These are phyloP conservation scores for Trinorchestia longiramus DNA, from an alignment of 1,140 invertebrate genomes.

Conservation along the genomic window DNA sequence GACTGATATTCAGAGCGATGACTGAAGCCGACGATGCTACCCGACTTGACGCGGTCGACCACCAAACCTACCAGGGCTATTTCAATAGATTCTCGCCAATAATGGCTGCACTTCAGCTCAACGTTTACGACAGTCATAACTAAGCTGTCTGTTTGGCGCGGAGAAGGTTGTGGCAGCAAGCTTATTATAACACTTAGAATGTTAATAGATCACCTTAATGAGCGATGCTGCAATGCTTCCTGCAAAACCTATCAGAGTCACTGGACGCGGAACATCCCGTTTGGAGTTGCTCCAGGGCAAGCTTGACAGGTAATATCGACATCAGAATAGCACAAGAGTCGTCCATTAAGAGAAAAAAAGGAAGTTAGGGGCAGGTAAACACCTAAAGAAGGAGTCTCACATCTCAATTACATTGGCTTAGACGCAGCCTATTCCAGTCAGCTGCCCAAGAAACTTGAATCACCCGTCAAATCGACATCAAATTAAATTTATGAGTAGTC, in stretches of 20 bases:
- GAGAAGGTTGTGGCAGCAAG: constrained; percentile 45
- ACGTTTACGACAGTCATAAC: constrained; percentile 54
- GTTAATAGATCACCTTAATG: constrained; percentile 48
- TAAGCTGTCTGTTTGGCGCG: constrained; percentile 52
- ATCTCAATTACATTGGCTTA: constrained; percentile 41
- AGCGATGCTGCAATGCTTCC: constrained; percentile 33
- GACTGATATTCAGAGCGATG: background rate
- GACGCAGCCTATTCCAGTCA: constrained; percentile 25
- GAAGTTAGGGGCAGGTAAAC: constrained; percentile 20
- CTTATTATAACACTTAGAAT: constrained; percentile 48
- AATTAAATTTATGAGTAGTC: background rate
- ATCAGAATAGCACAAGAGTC: constrained; percentile 38
- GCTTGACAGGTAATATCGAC: constrained; percentile 19
- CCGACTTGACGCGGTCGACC: background rate
- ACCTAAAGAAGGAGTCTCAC: constrained; percentile 47
- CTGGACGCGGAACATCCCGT: constrained; percentile 1
- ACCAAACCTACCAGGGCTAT: background rate
- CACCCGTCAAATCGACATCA: background rate
- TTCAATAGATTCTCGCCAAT: constrained; percentile 54
- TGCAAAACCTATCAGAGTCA: constrained; percentile 10
- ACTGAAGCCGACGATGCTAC: background rate
- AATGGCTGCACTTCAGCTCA: constrained; percentile 38
- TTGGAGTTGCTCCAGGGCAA: constrained; percentile 18
- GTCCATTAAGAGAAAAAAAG: constrained; percentile 39
- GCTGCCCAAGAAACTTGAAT: constrained; percentile 5